These are phyloP conservation scores for Halichondria panicea DNA, from an alignment of 37 sponge, comb jelly and placozoan genomes.

Conservation along the genomic window DNA sequence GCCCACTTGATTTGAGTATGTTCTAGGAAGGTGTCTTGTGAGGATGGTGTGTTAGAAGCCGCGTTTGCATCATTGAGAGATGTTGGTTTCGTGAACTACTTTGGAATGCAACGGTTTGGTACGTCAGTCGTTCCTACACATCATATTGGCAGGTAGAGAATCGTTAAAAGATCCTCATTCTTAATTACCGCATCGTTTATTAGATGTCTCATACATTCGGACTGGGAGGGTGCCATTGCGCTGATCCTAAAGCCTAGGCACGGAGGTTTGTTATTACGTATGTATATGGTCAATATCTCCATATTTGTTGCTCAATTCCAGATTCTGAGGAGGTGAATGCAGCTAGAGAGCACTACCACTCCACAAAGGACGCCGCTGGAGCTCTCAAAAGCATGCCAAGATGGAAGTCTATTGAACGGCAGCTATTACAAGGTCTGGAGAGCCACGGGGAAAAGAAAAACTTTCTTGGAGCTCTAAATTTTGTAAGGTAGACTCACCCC, in stretches of 20 bases:
- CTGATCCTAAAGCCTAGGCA: constrained; percentile 67
- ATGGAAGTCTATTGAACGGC: constrained; percentile 31
- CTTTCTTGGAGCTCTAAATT: constrained; percentile 48
- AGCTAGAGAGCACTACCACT: constrained; percentile 53
- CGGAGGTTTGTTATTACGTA: constrained; percentile 57
- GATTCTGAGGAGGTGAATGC: constrained; percentile 42
- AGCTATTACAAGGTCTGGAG: constrained; percentile 60
- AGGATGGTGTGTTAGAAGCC: constrained; percentile 22
- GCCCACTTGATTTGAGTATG: background rate
- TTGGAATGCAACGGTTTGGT: constrained; percentile 97
- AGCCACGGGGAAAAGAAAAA: constrained; percentile 41
- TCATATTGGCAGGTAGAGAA: constrained; percentile 69
- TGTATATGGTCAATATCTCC: background rate
- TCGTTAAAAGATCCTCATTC: background rate
- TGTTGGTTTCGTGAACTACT: constrained; percentile 94
- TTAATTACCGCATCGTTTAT: background rate
- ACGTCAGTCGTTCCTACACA: constrained; percentile 74
- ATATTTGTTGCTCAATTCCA: constrained; percentile 1
- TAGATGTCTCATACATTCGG: constrained; percentile 58
- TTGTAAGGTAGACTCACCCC: constrained; percentile 42
- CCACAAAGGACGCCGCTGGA: constrained; percentile 42
- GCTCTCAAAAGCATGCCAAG: constrained; percentile 57
- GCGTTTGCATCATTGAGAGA: constrained; percentile 63
- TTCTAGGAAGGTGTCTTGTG: constrained; percentile 60
- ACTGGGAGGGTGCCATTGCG: constrained; percentile 71